Evolutionary conservation across 2,113 vertebrate genomes (phyloP).

Genomic region (Ramphastos sulfuratus): DNA sequence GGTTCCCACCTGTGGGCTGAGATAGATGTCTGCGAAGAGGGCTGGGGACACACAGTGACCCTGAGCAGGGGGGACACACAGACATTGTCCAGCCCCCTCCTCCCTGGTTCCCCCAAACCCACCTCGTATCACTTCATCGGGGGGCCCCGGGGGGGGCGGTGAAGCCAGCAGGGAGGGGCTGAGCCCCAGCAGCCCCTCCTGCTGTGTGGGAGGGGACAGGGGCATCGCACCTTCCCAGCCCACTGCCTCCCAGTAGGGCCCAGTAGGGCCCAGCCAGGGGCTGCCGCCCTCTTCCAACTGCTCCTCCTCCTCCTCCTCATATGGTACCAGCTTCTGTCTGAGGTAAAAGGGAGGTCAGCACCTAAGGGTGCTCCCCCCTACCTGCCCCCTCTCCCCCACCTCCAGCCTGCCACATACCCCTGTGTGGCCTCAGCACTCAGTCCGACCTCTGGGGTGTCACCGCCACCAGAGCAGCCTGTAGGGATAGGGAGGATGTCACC

Average conservation of each 20-base stretch:
- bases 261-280: background rate
- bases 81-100: background rate
- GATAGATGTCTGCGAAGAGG: background rate
- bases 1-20: background rate
- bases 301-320: background rate
- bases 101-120: background rate
- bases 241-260: background rate
- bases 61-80: background rate
- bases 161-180: background rate
- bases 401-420: background rate
- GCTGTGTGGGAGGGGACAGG: background rate
- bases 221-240: background rate
- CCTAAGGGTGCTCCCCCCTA: background rate
- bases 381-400: background rate
- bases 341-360: background rate
- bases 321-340: background rate
- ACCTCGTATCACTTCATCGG: background rate
- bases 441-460: background rate
- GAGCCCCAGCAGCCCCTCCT: background rate
- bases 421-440: background rate
- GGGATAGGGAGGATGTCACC: background rate
- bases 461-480: background rate
- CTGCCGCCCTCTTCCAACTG: background rate
- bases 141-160: background rate
- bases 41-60: background rate